Base-by-base conservation (phyloP, 2,888 invertebrate species). In the Arenicola marina region DNA sequence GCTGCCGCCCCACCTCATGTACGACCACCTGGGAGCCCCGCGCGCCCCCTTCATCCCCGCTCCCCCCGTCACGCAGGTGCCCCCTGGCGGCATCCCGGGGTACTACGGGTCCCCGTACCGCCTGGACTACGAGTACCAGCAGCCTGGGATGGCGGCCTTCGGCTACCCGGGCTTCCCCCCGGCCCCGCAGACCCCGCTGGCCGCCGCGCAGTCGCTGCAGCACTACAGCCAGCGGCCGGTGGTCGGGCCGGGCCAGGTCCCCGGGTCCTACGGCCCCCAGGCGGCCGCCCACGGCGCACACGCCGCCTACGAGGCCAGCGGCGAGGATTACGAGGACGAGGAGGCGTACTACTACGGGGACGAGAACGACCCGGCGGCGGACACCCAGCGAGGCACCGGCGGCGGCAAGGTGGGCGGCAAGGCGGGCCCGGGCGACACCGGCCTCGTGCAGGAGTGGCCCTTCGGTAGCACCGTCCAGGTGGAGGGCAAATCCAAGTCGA, bases 241-340 rank as follows among this genome's bases (percentile, higher is more conserved):
- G 44, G 45, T 1, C 18, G 7, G 15, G 7, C 56, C n/a, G 38
- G 24, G 48, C 11, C 48, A 18, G 48, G 21, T 7, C 48, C 11
- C 11, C 15, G 15, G 48, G 7, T 26, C 4, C 43, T 38, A 28
- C 38, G 56, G 29, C 45, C 43, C 28, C n/a, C 34, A 33, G 11
- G 33, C 56, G 1, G 56, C 56, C 33, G 15, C 28, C 21, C 56
- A 56, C 33, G 38, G 56, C 4, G 24, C 15, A 21, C 26, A 54
- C n/a, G n/a, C 34, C 29, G 31, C 54, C 1, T 38, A 34, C 7
- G 33, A 58, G 28, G 26, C 31, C 29, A 57, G 28, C 43, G 43
- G 28, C 48, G 59, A 59, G 31, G 53, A 31, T 29, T 28, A 34
- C 11, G 51, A 34, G 11, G 54, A 60, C 21, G 54, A 65, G n/a